phyloP scores from a whole-genome alignment of 2,888 invertebrate species.

The Ectemnius continuus region DNA sequence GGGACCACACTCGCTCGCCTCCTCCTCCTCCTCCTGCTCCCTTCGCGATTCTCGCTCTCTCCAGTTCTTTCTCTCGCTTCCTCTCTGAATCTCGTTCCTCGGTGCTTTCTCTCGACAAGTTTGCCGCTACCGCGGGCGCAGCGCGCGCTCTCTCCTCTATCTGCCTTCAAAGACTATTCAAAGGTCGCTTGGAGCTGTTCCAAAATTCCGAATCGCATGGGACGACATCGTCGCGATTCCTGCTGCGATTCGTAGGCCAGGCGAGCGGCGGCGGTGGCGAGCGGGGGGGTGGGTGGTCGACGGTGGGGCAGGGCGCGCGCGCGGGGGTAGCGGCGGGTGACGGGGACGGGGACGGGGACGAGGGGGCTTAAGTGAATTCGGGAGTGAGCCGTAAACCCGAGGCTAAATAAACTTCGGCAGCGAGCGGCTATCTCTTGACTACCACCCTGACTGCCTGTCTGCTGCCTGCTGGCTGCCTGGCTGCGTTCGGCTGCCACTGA shows the following conservation, averaged over 20 bases:
- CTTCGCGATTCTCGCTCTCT: conserved; percentile 13
- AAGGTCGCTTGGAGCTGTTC: conserved; percentile 76
- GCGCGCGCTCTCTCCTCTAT: conserved; percentile 2
- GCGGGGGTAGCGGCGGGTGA: no score
- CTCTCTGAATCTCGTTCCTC: conserved; percentile 35
- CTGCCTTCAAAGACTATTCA: conserved; percentile 68
- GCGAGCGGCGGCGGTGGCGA: no score
- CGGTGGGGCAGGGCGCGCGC: no score
- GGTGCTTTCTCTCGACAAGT: no score
- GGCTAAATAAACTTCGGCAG: conserved; percentile 73
- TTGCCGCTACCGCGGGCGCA: no score
- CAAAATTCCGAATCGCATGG: conserved; percentile 73
- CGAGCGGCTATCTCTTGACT: conserved; percentile 27
- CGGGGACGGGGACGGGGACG: no score
- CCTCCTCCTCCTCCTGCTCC: conserved; percentile 21
- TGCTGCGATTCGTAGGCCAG: conserved; percentile 61
- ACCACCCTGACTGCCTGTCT: no score
- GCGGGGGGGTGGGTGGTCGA: no score
- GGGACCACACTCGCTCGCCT: not conserved
- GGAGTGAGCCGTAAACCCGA: conserved; percentile 72
- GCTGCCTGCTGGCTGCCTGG: no score
- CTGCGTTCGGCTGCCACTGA: conserved; percentile 50
- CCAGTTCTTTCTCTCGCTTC: conserved; percentile 48
- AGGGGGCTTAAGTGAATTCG: conserved; percentile 70
- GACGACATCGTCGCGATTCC: conserved; percentile 66